Evolutionary conservation across 2,888 invertebrate genomes (phyloP), one percentile per base, ranked within the genome.

Genomic region (Xestia c-nigrum): DNA sequence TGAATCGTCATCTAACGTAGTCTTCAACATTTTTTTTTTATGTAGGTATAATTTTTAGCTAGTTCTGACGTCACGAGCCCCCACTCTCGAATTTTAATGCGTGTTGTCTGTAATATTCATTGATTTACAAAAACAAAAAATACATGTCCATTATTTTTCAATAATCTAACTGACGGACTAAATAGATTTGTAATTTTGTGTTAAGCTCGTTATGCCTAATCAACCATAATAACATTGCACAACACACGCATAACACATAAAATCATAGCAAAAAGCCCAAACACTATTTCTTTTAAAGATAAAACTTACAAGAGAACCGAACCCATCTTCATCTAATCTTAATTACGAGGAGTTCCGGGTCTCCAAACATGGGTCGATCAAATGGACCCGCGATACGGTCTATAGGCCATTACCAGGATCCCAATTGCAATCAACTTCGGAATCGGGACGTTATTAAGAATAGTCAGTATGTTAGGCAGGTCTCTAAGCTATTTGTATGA

Each of bases 341-440:
- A 83, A 47, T 59, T 69, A 57, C 66, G 7, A 52, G 12, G n/a
- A 47, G 12, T 78, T 78, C 43, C 38, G 38, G 74, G 61, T 16
- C 31, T 16, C 16, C 21, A 7, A 57, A 69, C 38, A 69, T 19
- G 40, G 55, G 24, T 47, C 40, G n/a, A 59, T 82, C 63, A 59
- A 85, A 85, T 77, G 72, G n/a, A 31, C 61, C 38, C 63, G 38
- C 57, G 65, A 72, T 72, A 74, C 61, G 68, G 68, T 69, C 68
- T n/a, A 74, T 19, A 12, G 14, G 52, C 83, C 24, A 85, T 74
- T 78, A 86, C 66, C 57, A 38, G 55, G 14, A 7, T 43, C 84
- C 74, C 74, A 59, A 78, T 78, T 47, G 79, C 69, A 85, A 84
- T 84, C 79, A 86, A 63, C 74, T 55, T 76, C 66, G 46, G 46